Base-by-base conservation (phyloP, 1,140 invertebrate species). In the Bombus picipes region DNA sequence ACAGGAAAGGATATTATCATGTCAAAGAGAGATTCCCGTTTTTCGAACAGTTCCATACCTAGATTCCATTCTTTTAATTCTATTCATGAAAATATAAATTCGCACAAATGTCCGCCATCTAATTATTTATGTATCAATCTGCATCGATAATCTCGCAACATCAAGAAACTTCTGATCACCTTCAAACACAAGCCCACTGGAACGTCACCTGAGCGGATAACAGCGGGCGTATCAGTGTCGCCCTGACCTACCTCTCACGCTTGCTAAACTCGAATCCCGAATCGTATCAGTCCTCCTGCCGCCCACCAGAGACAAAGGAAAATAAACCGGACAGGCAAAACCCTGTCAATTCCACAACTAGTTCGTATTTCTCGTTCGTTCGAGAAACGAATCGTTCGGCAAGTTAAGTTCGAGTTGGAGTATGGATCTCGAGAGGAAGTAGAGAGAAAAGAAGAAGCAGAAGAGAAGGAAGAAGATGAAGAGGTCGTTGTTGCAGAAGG, bases 341-440 rank as follows among this genome's bases (percentile, higher is more conserved):
- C 39, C 74, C 81, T 53, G 47, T 43, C 73, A 78, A 83, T 74
- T 87, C 59, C 59, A 77, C 59, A 22, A 43, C 28, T 1, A 37
- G n/a, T 32, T n/a, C 47, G 47, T 65, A 37, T 72, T 70, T 71
- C 88, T 80, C 41, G 73, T 88, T 90, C 79, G 41, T 41, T 57
- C 66, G 41, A 25, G 76, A 65, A 82, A 86, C 81, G 90, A 90
- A 88, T 90, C 86, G 79, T 57, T 47, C 47, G 12, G 22, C 15
- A 81, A 83, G 77, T 78, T 76, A 71, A 37, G 80, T 81, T 83
- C 57, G n/a, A 78, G 66, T 62, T 41, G 18, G 34, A 28, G 28
- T 39, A 57, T 59, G 86, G 47, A 39, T 77, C 39, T 73, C 65
- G 10, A 47, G 41, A 9, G 10, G n/a, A 59, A 62, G 0, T 18